Evolutionary conservation across 2,113 vertebrate genomes (phyloP).

Genomic region (Clupea harengus): DNA sequence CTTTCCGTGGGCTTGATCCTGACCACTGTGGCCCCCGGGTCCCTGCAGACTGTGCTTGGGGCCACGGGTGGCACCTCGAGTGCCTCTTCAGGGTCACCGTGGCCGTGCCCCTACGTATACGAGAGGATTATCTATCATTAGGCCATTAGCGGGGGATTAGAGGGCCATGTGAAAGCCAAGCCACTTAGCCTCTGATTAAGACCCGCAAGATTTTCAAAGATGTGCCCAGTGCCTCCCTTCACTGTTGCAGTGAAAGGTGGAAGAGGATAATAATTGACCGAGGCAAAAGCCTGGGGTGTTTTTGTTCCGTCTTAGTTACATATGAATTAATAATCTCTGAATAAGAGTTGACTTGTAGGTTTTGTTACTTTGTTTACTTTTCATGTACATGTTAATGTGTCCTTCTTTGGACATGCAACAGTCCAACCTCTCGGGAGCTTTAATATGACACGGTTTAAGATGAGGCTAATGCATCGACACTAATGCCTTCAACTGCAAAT

Average conservation of each 20-base stretch:
- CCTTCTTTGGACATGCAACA: too few species aligned
- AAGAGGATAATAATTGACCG: neutral
- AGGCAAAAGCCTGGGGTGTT: neutral
- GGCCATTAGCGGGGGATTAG: neutral
- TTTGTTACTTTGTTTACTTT: neutral
- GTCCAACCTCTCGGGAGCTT: too few species aligned
- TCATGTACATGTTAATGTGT: neutral
- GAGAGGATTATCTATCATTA: conserved; percentile 5
- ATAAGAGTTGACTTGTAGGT: neutral
- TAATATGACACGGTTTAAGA: neutral
- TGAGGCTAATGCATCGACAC: neutral
- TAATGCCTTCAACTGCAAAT: neutral
- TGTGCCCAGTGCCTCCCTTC: too few species aligned
- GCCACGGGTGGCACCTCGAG: neutral
- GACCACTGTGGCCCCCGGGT: too few species aligned
- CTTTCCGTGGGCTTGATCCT: neutral
- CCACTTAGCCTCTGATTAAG: conserved; percentile 8
- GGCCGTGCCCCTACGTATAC: neutral
- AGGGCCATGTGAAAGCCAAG: neutral
- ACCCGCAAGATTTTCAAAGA: neutral
- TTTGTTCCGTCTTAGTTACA: neutral
- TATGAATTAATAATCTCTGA: neutral
- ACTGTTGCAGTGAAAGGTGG: neutral
- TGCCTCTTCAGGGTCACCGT: neutral
- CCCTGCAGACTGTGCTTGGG: neutral